phyloP scores from a whole-genome alignment of 64 coral and sea anemone genomes.

The Montipora cactus region DNA sequence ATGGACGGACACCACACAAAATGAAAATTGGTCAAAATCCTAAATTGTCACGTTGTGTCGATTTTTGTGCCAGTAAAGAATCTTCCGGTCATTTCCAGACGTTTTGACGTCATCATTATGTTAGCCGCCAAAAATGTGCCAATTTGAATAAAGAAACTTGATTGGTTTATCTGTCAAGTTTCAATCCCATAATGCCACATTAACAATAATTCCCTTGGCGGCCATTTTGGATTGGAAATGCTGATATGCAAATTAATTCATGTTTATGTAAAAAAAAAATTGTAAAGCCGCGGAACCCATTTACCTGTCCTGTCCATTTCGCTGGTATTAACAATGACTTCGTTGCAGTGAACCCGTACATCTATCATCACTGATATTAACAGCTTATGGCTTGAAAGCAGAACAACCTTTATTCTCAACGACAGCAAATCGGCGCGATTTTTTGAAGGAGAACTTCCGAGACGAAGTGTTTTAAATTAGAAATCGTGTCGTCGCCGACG shows the following conservation, averaged over 20 bases:
- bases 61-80: not conserved
- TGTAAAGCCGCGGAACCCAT: constrained; percentile 35
- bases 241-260: constrained; percentile 35
- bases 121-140: constrained; percentile 24
- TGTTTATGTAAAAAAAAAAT: constrained; percentile 1
- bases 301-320: constrained; percentile 64
- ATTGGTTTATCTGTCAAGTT: not conserved
- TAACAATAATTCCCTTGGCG: not conserved
- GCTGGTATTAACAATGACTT: constrained; percentile 46
- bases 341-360: not conserved
- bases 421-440: not conserved
- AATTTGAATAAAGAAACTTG: not conserved
- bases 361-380: not conserved
- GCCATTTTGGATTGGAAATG: constrained; percentile 56
- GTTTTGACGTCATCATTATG: constrained; percentile 7
- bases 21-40: not conserved
- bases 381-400: constrained; percentile 20
- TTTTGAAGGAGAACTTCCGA: not conserved
- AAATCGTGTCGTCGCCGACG: constrained; percentile 13
- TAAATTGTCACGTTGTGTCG: not conserved
- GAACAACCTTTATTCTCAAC: not conserved
- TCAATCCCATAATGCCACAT: constrained; percentile 5
- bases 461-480: not conserved
- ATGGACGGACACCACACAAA: not conserved
- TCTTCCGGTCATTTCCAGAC: constrained; percentile 43